Evolutionary conservation across 2,113 vertebrate species (phyloP).

Genomic region (Arizona elegans): DNA sequence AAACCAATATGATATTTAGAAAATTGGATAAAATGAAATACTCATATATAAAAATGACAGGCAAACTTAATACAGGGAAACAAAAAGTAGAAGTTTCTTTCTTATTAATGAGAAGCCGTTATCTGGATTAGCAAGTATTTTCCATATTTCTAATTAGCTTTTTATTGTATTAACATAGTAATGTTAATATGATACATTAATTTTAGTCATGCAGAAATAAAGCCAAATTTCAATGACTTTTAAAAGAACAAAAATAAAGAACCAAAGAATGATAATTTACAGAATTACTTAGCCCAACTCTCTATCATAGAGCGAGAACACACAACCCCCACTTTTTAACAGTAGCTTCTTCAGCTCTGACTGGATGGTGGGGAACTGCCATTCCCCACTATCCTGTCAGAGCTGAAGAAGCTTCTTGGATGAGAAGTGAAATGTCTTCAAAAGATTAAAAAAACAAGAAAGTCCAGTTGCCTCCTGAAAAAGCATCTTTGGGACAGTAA

Average conservation of each 20-base stretch:
- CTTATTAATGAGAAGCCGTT: conserved; percentile 44
- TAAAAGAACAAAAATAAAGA: conserved; percentile 56
- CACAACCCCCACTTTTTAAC: conserved; percentile 56
- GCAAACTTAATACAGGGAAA: conserved; percentile 38
- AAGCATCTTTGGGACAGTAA: not conserved
- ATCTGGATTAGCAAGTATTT: conserved; percentile 51
- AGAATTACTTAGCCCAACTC: conserved; percentile 52
- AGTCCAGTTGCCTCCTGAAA: too few relatives aligned
- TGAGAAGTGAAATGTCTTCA: too few relatives aligned
- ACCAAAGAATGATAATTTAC: conserved; percentile 66
- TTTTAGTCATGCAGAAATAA: conserved; percentile 53
- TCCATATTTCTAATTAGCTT: conserved; percentile 60
- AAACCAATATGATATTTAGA: conserved; percentile 34
- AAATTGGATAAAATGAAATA: conserved; percentile 26
- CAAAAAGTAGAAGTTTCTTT: conserved; percentile 44
- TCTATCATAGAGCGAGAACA: conserved; percentile 51
- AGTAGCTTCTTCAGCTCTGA: too few relatives aligned
- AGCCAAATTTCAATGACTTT: conserved; percentile 55
- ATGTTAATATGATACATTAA: conserved; percentile 57
- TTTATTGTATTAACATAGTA: conserved; percentile 56
- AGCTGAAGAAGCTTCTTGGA: too few relatives aligned
- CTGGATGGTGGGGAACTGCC: too few relatives aligned
- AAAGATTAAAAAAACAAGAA: too few relatives aligned
- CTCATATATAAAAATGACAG: conserved; percentile 44
- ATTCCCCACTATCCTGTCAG: too few relatives aligned